Conservation (phyloP, 2,797 vertebrate genomes). For the Lepus townsendii region DNA sequence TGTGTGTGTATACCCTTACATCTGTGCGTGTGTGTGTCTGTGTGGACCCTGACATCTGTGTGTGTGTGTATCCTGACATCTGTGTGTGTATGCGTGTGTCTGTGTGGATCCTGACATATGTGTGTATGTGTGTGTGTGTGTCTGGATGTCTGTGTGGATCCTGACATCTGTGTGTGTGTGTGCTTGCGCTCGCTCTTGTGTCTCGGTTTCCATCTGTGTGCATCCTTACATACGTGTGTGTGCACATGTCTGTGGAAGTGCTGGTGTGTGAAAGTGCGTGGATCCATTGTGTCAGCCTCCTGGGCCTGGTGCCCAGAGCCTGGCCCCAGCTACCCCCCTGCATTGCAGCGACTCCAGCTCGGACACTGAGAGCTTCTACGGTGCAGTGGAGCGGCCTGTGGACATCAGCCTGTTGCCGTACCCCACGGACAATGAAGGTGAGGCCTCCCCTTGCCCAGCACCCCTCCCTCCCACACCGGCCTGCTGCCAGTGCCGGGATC, state of each 20-base stretch:
- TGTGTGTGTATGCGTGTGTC: too few relatives aligned
- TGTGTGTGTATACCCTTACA: not conserved
- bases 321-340: rapidly evolving
- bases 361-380: constrained; percentile 96
- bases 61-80: too few relatives aligned
- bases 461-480: rapidly evolving
- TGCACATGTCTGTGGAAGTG: rapidly evolving
- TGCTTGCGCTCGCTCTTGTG: too few relatives aligned
- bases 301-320: not conserved
- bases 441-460: not conserved
- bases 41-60: too few relatives aligned
- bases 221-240: not conserved
- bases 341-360: constrained; percentile 92
- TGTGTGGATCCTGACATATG: too few relatives aligned
- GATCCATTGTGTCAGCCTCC: not conserved
- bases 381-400: constrained; percentile 93
- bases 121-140: too few relatives aligned
- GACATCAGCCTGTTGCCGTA: constrained; percentile 91
- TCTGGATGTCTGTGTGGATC: too few relatives aligned
- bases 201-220: too few relatives aligned
- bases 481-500: not conserved
- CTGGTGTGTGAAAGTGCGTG: too few relatives aligned
- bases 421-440: constrained; percentile 91
- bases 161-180: too few relatives aligned
- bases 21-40: not conserved